phyloP scores from a whole-genome alignment of 2,797 vertebrate species.

The Syngnathus acus region DNA sequence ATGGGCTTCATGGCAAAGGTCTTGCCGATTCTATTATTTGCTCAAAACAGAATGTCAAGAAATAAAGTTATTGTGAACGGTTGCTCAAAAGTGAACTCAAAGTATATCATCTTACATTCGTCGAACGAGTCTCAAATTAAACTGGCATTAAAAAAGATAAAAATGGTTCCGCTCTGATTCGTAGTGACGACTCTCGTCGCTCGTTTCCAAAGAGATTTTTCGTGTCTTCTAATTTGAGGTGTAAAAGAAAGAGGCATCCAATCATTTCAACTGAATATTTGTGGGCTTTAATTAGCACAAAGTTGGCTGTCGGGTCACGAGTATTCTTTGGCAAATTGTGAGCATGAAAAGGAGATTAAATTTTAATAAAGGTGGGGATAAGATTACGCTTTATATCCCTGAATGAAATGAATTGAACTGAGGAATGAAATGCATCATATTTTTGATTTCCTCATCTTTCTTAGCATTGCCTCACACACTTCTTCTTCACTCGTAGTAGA shows the following conservation, averaged over 20 bases:
- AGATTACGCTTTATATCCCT: constrained; percentile 34
- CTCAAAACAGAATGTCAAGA: background rate
- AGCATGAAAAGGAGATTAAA: constrained; percentile 29
- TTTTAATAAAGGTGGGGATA: constrained; percentile 28
- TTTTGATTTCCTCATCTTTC: background rate
- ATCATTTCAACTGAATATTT: background rate
- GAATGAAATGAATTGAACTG: background rate
- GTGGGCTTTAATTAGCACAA: background rate
- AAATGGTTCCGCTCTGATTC: background rate
- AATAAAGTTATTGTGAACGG: background rate
- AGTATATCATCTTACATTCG: background rate
- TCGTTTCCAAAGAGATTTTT: background rate
- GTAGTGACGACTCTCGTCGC: background rate
- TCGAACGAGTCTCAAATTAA: background rate
- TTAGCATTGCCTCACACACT: background rate
- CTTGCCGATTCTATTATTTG: background rate
- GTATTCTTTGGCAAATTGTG: background rate
- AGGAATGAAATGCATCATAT: background rate
- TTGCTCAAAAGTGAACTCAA: background rate
- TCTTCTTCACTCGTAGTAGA: no score
- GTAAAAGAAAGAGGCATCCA: background rate
- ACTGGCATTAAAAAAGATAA: background rate
- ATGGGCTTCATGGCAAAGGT: background rate
- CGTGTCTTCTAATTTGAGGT: background rate
- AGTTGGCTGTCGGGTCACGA: background rate